Conservation (phyloP, 2,888 invertebrate species). For the Eilema sororculum region DNA sequence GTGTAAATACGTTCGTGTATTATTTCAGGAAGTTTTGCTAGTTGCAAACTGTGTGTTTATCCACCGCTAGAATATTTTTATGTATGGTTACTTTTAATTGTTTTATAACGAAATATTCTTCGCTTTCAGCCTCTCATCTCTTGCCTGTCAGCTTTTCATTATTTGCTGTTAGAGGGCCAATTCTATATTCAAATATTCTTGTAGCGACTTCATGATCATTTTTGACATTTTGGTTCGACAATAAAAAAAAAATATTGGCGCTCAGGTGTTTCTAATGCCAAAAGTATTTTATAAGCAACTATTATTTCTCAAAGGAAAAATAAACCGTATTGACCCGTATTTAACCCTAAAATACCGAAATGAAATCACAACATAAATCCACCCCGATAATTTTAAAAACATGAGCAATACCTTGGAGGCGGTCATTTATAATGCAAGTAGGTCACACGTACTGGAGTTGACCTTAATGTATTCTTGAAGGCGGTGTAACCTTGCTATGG, state of each 20-base stretch:
- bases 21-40: not conserved
- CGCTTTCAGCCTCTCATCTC: too few relatives aligned
- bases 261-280: too few relatives aligned
- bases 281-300: too few relatives aligned
- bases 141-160: too few relatives aligned
- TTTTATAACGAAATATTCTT: too few relatives aligned
- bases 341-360: not conserved
- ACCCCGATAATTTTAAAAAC: conserved; percentile 33
- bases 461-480: conserved; percentile 46
- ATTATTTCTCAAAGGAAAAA: not conserved
- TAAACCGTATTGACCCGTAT: not conserved
- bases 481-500: conserved; percentile 33
- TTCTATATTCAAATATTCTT: too few relatives aligned
- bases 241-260: too few relatives aligned
- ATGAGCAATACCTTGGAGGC: conserved; percentile 19
- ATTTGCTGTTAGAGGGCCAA: too few relatives aligned
- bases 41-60: not conserved
- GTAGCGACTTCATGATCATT: too few relatives aligned
- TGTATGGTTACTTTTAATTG: not conserved
- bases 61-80: not conserved
- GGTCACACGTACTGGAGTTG: conserved; percentile 40
- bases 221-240: too few relatives aligned
- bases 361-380: not conserved
- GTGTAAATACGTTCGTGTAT: not conserved
- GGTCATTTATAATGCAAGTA: conserved; percentile 45